phyloP scores from a whole-genome alignment of 2,113 vertebrate genomes.

The Chrysemys picta region DNA sequence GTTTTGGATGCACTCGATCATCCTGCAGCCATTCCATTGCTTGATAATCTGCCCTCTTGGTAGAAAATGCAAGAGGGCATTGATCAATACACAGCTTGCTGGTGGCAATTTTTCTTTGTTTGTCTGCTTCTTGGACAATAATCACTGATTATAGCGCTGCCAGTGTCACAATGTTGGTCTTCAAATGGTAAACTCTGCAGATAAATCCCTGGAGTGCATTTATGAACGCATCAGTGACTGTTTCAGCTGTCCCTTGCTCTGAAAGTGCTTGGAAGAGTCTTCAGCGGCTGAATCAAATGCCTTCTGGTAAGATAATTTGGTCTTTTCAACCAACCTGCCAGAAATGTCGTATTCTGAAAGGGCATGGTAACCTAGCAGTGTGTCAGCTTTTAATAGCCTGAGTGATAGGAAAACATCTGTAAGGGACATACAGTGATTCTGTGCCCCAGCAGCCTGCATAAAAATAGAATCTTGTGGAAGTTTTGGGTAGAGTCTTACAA shows the following conservation, averaged over 20 bases:
- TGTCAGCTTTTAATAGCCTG: neutral
- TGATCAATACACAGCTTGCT: neutral
- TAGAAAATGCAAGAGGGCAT: neutral
- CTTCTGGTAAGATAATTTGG: neutral
- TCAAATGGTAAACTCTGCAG: neutral
- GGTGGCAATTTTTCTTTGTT: neutral
- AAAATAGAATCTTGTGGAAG: neutral
- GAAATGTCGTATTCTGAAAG: neutral
- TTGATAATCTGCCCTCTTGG: neutral
- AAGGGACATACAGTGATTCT: neutral
- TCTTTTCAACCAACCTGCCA: neutral
- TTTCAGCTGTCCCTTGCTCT: neutral
- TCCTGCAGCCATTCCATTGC: neutral
- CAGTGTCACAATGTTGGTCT: neutral
- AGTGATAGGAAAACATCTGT: neutral
- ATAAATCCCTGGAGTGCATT: neutral
- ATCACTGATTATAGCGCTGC: neutral
- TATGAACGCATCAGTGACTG: neutral
- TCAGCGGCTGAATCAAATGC: neutral
- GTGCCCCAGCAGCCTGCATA: neutral
- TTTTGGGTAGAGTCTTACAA: neutral
- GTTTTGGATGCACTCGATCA: neutral
- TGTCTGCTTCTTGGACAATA: neutral
- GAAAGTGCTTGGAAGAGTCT: neutral
- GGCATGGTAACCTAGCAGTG: neutral